Evolutionary conservation across 2,113 vertebrate species (phyloP).

Genomic region (Phrynocephalus versicolor): DNA sequence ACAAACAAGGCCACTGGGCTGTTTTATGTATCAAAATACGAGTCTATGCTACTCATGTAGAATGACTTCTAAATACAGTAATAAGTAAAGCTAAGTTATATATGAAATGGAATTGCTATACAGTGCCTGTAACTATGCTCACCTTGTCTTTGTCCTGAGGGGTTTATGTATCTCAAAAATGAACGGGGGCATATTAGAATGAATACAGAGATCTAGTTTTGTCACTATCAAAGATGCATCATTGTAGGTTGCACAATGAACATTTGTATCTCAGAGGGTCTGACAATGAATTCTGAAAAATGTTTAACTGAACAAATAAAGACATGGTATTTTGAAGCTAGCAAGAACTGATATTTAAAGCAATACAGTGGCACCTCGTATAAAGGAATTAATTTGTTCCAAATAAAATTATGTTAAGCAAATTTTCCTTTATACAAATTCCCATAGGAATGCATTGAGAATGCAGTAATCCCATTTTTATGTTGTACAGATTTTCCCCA

Average conservation of each 20-base stretch:
- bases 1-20: neutral
- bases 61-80: too few species aligned
- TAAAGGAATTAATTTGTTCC: too few species aligned
- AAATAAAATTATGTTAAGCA: too few species aligned
- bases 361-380: too few species aligned
- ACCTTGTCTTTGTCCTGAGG: neutral
- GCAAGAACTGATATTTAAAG: neutral
- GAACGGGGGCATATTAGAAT: constrained; percentile 10
- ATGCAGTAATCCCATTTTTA: too few species aligned
- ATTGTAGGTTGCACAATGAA: too few species aligned
- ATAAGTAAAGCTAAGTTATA: neutral
- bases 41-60: too few species aligned
- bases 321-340: neutral
- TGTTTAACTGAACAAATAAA: neutral
- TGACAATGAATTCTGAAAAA: neutral
- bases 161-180: neutral
- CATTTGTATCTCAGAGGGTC: neutral
- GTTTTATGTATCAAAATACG: neutral
- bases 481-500: too few species aligned
- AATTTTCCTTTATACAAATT: too few species aligned
- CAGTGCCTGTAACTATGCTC: neutral
- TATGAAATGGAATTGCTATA: neutral
- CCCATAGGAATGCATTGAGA: too few species aligned
- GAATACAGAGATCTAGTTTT: constrained; percentile 4
- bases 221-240: neutral